A percentile compares a stretch with the other conserved stretches of the same genome.
These are phyloP conservation scores for Cheilosia impressa DNA, from an alignment of 2,888 invertebrate species.

Conservation along the genomic window DNA sequence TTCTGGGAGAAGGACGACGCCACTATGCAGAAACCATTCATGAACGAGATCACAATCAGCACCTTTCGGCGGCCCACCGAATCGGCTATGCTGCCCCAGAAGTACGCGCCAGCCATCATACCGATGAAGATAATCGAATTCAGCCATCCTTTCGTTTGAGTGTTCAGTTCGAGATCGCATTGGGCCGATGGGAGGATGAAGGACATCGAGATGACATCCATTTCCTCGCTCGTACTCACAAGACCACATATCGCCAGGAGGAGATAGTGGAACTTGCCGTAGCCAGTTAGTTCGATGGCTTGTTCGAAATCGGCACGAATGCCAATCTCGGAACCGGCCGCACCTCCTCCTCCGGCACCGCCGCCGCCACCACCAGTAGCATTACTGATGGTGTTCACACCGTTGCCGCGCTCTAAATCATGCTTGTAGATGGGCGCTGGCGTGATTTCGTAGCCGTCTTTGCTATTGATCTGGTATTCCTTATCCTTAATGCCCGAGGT, in stretches of 20 bases:
- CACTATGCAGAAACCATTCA: slow-evolving; percentile 95
- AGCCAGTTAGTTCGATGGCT: slow-evolving; percentile 92
- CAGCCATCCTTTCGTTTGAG: slow-evolving; percentile 92
- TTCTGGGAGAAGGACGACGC: slow-evolving; percentile 95
- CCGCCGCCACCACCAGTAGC: slow-evolving; percentile 76
- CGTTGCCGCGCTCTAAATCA: slow-evolving; percentile 76
- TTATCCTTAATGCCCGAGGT: slow-evolving; percentile 80
- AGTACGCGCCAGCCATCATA: slow-evolving; percentile 97
- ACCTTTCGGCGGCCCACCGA: slow-evolving; percentile 94
- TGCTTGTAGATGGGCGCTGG: slow-evolving; percentile 62
- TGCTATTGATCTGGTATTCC: slow-evolving; percentile 81
- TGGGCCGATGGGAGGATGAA: slow-evolving; percentile 96
- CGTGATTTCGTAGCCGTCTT: slow-evolving; percentile 80
- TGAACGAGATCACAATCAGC: slow-evolving; percentile 93
- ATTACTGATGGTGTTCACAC: slow-evolving; percentile 71
- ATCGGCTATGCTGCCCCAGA: slow-evolving; percentile 96
- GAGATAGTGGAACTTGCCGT: slow-evolving; percentile 91
- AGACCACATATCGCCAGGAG: slow-evolving; percentile 96
- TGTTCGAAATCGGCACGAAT: slow-evolving; percentile 94
- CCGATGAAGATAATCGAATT: slow-evolving; percentile 93
- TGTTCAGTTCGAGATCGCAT: slow-evolving; percentile 94
- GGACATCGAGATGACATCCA: slow-evolving; percentile 97
- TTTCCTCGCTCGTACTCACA: slow-evolving; percentile 97
- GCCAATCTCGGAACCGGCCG: slow-evolving; percentile 82
- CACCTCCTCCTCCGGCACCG: slow-evolving; percentile 75